Percentiles rank a stretch among this genome's conserved stretches.
Conservation (phyloP, 2,888 invertebrate species). For the Pterostichus madidus region DNA sequence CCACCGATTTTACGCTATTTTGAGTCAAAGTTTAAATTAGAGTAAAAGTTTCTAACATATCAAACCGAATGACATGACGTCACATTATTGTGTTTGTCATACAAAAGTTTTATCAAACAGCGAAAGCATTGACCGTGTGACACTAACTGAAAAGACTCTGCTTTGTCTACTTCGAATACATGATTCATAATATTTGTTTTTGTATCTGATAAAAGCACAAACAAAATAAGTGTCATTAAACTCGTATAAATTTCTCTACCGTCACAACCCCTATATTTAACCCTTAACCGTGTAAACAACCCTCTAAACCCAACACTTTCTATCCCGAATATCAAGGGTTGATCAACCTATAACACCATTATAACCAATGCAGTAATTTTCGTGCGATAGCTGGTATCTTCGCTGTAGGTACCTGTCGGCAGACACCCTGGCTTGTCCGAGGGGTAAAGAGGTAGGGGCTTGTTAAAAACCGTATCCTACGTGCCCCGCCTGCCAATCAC, state of each 20-base stretch:
- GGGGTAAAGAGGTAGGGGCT: conserved; percentile 25
- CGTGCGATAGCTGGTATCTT: not conserved
- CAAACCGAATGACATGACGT: too few species aligned
- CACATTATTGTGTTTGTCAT: too few species aligned
- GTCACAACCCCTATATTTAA: not conserved
- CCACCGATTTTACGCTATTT: too few species aligned
- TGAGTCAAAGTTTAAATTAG: too few species aligned
- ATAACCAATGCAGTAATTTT: not conserved
- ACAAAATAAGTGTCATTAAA: not conserved
- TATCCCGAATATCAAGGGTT: not conserved
- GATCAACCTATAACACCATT: conserved; percentile 3
- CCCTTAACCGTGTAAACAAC: not conserved
- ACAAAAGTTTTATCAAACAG: too few species aligned
- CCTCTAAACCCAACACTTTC: not conserved
- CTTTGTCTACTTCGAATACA: too few species aligned
- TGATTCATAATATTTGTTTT: too few species aligned
- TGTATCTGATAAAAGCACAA: too few species aligned
- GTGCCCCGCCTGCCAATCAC: conserved; percentile 65
- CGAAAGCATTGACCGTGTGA: too few species aligned
- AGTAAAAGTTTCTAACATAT: too few species aligned
- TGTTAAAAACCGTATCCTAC: conserved; percentile 66
- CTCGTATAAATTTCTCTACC: not conserved
- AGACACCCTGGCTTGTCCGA: not conserved
- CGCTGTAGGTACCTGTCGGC: conserved; percentile 31
- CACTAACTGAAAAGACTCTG: too few species aligned